A percentile compares a stretch with the other conserved stretches of the same genome.
These are phyloP conservation scores for Phyllotreta striolata DNA, from an alignment of 2,888 invertebrate species.

Conservation along the genomic window DNA sequence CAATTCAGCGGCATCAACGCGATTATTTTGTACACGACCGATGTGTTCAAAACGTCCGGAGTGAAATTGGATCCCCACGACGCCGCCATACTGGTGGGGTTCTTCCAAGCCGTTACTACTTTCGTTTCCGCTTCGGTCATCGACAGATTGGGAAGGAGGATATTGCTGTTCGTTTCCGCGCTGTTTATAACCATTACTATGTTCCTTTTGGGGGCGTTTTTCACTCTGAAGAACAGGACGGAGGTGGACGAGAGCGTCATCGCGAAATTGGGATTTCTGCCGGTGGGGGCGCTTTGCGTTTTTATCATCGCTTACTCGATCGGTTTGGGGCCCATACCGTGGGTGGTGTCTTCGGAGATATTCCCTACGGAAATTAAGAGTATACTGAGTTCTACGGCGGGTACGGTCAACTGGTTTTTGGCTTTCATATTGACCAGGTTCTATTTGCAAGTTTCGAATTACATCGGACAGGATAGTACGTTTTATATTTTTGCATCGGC, in stretches of 20 bases:
- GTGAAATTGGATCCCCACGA: constrained; percentile 66
- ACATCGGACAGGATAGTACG: constrained; percentile 70
- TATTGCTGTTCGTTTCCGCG: constrained; percentile 77
- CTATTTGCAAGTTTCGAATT: constrained; percentile 66
- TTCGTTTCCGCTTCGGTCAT: constrained; percentile 78
- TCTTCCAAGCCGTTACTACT: constrained; percentile 81
- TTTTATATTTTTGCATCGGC: constrained; percentile 80
- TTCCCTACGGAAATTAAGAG: constrained; percentile 82
- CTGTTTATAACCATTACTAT: constrained; percentile 74
- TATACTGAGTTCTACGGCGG: constrained; percentile 78
- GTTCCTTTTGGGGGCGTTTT: constrained; percentile 76
- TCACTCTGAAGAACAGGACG: constrained; percentile 62
- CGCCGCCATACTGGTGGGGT: constrained; percentile 83
- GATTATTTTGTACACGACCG: constrained; percentile 79
- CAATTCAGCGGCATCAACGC: constrained; percentile 87
- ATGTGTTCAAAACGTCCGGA: constrained; percentile 76
- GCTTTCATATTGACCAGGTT: constrained; percentile 83
- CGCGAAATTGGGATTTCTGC: constrained; percentile 73
- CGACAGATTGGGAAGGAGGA: constrained; percentile 81
- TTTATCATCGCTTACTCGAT: constrained; percentile 81
- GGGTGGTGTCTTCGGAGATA: constrained; percentile 85
- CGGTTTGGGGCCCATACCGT: constrained; percentile 88
- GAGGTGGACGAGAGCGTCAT: constrained; percentile 61
- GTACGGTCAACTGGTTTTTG: constrained; percentile 82
- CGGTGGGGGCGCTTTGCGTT: constrained; percentile 74